A percentile compares a stretch with the other conserved stretches of the same genome.
Conservation (phyloP, 2,888 invertebrate genomes). For the Gandaritis pyraliata region DNA sequence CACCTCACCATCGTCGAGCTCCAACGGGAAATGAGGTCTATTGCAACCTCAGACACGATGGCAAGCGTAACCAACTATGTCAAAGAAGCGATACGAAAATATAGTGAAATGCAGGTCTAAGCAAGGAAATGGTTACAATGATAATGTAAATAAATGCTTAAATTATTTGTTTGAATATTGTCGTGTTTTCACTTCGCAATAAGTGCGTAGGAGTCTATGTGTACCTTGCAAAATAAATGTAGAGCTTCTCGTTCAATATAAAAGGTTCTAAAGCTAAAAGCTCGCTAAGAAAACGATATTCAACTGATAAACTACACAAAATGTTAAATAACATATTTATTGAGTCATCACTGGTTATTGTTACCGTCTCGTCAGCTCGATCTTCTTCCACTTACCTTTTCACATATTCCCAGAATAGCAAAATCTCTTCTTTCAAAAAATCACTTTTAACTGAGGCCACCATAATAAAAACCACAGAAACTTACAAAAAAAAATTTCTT, state of each 20-base stretch:
- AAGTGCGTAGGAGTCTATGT: too few relatives aligned
- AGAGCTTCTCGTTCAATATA: too few relatives aligned
- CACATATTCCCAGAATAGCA: conserved; percentile 78
- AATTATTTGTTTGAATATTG: conserved; percentile 1
- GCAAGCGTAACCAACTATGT: conserved; percentile 78
- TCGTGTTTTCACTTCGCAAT: background rate
- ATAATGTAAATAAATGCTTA: conserved; percentile 6
- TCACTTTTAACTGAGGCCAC: conserved; percentile 56
- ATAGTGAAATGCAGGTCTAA: conserved; percentile 45
- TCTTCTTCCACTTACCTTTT: conserved; percentile 63
- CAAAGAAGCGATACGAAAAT: conserved; percentile 81
- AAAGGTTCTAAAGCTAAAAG: too few relatives aligned
- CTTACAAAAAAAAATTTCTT: conserved; percentile 15
- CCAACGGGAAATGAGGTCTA: conserved; percentile 64
- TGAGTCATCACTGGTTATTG: too few relatives aligned
- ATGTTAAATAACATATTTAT: too few relatives aligned
- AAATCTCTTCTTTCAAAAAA: conserved; percentile 69
- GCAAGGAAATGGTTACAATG: background rate
- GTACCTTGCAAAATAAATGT: too few relatives aligned
- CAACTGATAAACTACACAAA: too few relatives aligned
- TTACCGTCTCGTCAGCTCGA: too few relatives aligned
- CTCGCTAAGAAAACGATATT: too few relatives aligned
- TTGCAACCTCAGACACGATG: conserved; percentile 80
- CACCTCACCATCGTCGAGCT: conserved; percentile 44
- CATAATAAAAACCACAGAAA: conserved; percentile 16